A percentile compares a stretch with the other conserved stretches of the same genome.
Conservation (phyloP, 92 coral and sea anemone species). For the Palythoa caribaeorum region DNA sequence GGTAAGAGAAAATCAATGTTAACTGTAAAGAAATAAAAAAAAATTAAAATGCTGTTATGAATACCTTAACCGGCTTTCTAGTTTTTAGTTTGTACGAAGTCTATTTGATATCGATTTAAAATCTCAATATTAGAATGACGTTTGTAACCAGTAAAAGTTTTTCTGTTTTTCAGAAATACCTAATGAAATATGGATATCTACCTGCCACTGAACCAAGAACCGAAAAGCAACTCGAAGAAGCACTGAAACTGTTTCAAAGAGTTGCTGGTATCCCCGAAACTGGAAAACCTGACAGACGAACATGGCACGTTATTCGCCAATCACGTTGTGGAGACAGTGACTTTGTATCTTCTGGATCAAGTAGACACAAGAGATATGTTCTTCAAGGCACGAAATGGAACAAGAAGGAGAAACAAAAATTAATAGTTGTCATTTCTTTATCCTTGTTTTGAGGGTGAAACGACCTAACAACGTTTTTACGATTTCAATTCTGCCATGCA, state of each 20-base stretch:
- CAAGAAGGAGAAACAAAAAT: conserved; percentile 1
- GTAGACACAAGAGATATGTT: conserved; percentile 32
- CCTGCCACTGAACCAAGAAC: conserved; percentile 14
- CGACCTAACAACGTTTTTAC: background rate
- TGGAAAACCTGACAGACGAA: conserved; percentile 35
- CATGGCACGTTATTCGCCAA: conserved; percentile 37
- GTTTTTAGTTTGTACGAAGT: background rate
- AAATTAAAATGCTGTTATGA: too few relatives aligned
- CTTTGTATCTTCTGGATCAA: conserved; percentile 2
- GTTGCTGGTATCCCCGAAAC: conserved; percentile 38
- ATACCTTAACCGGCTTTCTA: too few relatives aligned
- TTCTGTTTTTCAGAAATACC: conserved; percentile 14
- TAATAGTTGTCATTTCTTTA: background rate
- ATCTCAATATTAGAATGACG: too few relatives aligned
- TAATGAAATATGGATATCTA: conserved; percentile 16
- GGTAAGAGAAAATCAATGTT: too few relatives aligned
- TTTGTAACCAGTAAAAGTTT: background rate
- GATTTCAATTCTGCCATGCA: too few relatives aligned
- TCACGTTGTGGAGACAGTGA: conserved; percentile 30
- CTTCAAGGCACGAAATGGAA: conserved; percentile 45
- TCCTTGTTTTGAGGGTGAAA: background rate
- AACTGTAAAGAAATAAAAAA: too few relatives aligned
- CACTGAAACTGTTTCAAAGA: conserved; percentile 29
- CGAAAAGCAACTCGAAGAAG: conserved; percentile 29
- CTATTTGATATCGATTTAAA: background rate